Percentiles rank a stretch among this genome's conserved stretches.
Conservation (phyloP, 1,140 invertebrate species). For the Acromyrmex charruanus region DNA sequence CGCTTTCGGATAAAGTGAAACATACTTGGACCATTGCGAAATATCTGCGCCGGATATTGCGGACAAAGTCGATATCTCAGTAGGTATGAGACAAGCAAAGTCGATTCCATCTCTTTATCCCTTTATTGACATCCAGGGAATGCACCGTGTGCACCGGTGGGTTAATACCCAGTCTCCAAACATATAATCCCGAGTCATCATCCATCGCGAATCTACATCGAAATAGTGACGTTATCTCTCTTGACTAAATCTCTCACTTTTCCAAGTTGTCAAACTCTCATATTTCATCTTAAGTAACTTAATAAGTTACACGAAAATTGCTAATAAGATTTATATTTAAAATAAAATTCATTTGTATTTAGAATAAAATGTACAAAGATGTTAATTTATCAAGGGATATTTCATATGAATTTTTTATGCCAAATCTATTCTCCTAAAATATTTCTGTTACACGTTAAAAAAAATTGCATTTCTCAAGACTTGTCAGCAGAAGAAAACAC, state of each 20-base stretch:
- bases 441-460: neutral
- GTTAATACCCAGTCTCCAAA: slow-evolving; percentile 71
- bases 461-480: neutral
- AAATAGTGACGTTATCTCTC: slow-evolving; percentile 43
- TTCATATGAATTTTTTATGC: neutral
- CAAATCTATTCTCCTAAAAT: neutral
- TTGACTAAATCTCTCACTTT: slow-evolving; percentile 11
- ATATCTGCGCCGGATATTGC: slow-evolving; percentile 63
- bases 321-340: neutral
- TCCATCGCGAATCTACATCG: slow-evolving; percentile 60
- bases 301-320: neutral
- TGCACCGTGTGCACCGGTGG: slow-evolving; percentile 46
- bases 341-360: neutral
- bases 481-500: neutral
- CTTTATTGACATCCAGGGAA: slow-evolving; percentile 69
- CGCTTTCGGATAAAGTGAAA: slow-evolving; percentile 71
- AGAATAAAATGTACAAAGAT: neutral
- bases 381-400: too few relatives aligned
- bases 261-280: neutral
- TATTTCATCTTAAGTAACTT: neutral
- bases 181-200: slow-evolving; percentile 71
- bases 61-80: slow-evolving; percentile 62
- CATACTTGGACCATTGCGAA: slow-evolving; percentile 46
- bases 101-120: slow-evolving; percentile 66
- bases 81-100: slow-evolving; percentile 42